Evolutionary conservation across 2,797 vertebrate species (phyloP).

Genomic region (Pogoniulus pusillus): DNA sequence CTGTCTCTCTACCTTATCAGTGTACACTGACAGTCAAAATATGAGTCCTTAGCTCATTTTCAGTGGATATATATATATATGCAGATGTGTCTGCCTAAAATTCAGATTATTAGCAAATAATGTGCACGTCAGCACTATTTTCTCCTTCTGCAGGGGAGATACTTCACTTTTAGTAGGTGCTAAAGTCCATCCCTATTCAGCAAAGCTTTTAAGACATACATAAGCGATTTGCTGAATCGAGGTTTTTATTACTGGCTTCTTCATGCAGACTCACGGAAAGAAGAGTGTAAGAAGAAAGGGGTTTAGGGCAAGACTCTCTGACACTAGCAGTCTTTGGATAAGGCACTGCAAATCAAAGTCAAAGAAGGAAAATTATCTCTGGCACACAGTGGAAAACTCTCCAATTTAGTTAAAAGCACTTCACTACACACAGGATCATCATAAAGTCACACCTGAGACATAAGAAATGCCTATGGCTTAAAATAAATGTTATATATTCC

Average conservation of each 20-base stretch:
- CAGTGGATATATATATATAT: background rate
- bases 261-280: background rate
- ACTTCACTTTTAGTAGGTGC: constrained; percentile 36
- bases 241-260: background rate
- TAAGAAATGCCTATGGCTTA: background rate
- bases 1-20: background rate
- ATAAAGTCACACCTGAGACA: background rate
- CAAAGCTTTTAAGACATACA: constrained; percentile 28
- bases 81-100: background rate
- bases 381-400: constrained; percentile 1
- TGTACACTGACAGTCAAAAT: background rate
- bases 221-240: constrained; percentile 43
- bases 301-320: background rate
- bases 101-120: constrained; percentile 33
- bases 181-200: constrained; percentile 43
- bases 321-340: background rate
- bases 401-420: constrained; percentile 14
- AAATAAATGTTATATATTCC: background rate
- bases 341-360: background rate
- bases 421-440: background rate
- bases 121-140: constrained; percentile 11
- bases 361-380: constrained; percentile 23
- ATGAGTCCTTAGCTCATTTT: background rate
- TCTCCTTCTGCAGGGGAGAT: constrained; percentile 27
- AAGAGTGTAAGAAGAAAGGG: background rate